A percentile compares a stretch with the other conserved stretches of the same genome.
These are phyloP conservation scores for Apodemus agrarius DNA, from an alignment of 2,797 vertebrate genomes.

Conservation along the genomic window DNA sequence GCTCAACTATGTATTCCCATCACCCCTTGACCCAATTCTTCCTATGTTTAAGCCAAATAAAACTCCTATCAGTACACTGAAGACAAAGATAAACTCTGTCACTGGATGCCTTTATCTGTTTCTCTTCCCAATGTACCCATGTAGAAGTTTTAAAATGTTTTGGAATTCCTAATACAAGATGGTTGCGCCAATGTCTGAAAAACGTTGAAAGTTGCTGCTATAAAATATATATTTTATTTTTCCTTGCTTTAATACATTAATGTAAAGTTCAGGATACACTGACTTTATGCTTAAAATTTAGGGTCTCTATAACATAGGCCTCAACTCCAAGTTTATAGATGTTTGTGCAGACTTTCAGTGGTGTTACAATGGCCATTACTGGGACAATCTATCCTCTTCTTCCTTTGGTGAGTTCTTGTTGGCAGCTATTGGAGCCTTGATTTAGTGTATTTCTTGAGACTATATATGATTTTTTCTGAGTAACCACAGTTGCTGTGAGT, in stretches of 20 bases:
- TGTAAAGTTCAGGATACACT: not conserved
- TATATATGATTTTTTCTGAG: not conserved
- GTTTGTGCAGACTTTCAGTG: not conserved
- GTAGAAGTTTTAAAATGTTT: not conserved
- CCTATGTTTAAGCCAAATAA: not conserved
- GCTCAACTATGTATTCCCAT: not conserved
- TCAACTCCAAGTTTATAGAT: not conserved
- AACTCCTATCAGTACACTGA: not conserved
- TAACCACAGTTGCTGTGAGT: not conserved
- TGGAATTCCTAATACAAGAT: conserved; percentile 10
- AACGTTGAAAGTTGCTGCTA: not conserved
- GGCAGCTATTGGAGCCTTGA: not conserved
- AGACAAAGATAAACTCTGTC: not conserved
- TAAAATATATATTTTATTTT: not conserved
- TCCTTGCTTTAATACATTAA: not conserved
- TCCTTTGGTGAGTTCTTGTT: not conserved
- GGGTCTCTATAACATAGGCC: not conserved
- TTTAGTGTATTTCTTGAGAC: not conserved
- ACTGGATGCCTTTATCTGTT: not conserved
- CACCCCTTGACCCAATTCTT: not conserved
- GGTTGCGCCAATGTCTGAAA: conserved; percentile 6
- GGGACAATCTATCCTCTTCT: too few species aligned
- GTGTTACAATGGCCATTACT: not conserved
- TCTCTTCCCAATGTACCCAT: not conserved
- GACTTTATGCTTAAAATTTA: not conserved